Evolutionary conservation across 2,888 invertebrate genomes (phyloP), one percentile per base, ranked within the genome.

Genomic region (Rhaphigaster nebulosa): DNA sequence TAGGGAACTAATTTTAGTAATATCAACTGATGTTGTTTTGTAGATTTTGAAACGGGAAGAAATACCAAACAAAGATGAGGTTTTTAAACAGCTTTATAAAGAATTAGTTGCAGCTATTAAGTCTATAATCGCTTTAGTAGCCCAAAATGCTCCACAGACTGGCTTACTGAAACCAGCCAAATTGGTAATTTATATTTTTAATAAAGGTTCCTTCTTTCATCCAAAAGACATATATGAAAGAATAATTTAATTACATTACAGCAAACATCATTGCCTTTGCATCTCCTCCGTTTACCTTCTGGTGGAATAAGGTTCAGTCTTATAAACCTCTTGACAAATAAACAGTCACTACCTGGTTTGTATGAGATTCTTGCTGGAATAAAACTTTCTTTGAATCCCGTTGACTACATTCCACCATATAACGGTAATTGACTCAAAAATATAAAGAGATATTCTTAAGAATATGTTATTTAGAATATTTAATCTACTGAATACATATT

Each of bases 321-420:
- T 3, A 60, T 97, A 38, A 95, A 95, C 93, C 91, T 95, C 92
- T 56, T 97, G 23, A 91, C 95, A 13, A 95, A 95, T 76, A 95
- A 95, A 41, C 96, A 90, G 23, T 84, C 96, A 92, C 93, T 96
- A 26, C 95, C 95, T 0, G 94, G 94, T n/a, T 93, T 95, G 0
- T 91, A 94, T 8, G 94, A 95, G 80, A 65, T 96, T n/a, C 93
- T 96, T 92, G 94, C 94, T 91, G 94, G 95, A 0, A 96, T 95
- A 94, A 94, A 95, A 92, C 95, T 94, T 29, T 93, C 95, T 91
- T 92, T 95, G 18, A 94, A 95, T 93, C 94, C 95, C 0, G 93
- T 94, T 0, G 95, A 96, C 87, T 95, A 96, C 92, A 93, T 97
- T 56, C 96, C 96, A 92, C 95, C 97, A 41, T 95, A 96, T 93